These are phyloP conservation scores for Rhagonycha lutea DNA, from an alignment of 2,888 invertebrate species.

Conservation along the genomic window DNA sequence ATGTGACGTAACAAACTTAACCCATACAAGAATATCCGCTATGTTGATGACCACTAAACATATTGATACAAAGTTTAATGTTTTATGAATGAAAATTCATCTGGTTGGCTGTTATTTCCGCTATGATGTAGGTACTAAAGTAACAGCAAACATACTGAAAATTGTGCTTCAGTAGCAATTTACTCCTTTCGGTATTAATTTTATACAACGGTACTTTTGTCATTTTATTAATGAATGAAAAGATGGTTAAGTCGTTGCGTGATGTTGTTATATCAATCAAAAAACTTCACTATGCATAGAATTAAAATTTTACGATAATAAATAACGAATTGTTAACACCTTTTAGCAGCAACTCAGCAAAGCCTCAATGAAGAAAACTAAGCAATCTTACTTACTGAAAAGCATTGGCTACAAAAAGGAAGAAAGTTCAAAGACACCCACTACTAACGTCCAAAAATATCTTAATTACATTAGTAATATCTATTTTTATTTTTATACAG, in stretches of 20 bases:
- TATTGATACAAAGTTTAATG: not conserved
- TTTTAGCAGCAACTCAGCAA: not conserved
- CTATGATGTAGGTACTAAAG: not conserved
- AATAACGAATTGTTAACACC: not conserved
- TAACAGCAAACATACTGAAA: slow-evolving; percentile 18
- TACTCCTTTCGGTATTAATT: slow-evolving; percentile 9
- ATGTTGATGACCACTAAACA: slow-evolving; percentile 26
- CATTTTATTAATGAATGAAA: not conserved
- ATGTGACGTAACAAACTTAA: slow-evolving; percentile 33
- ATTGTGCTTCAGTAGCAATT: slow-evolving; percentile 11
- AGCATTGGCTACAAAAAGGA: not conserved
- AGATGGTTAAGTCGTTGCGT: not conserved
- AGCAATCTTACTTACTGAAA: not conserved
- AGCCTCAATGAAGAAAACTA: not conserved
- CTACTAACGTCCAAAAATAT: not conserved
- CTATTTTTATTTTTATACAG: not conserved
- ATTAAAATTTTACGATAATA: not conserved
- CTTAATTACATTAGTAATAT: not conserved
- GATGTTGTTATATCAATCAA: not conserved
- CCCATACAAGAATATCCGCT: slow-evolving; percentile 34
- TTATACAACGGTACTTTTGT: slow-evolving; percentile 14
- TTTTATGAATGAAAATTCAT: slow-evolving; percentile 2
- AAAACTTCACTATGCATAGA: not conserved
- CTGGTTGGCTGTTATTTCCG: slow-evolving; percentile 10
- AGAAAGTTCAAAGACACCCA: not conserved